These are phyloP conservation scores for Vanessa cardui DNA, from an alignment of 2,888 invertebrate genomes.

Conservation along the genomic window DNA sequence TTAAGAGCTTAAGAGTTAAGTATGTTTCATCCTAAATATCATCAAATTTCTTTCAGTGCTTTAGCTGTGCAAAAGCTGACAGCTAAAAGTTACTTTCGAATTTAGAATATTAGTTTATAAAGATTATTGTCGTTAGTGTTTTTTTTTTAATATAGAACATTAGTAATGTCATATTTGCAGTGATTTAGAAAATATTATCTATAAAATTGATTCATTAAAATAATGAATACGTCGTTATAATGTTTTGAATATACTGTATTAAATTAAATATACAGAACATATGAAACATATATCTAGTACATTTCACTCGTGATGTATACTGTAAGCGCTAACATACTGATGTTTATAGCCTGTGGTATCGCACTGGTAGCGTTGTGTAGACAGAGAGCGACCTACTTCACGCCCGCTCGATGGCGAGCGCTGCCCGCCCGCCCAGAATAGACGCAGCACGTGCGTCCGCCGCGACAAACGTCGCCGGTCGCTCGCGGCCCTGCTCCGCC, in stretches of 20 bases:
- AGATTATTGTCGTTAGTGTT: too few relatives aligned
- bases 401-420: constrained; percentile 66
- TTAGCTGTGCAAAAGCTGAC: too few relatives aligned
- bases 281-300: not conserved
- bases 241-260: not conserved
- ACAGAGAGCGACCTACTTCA: constrained; percentile 73
- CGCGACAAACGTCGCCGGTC: constrained; percentile 64
- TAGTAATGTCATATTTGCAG: too few relatives aligned
- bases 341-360: constrained; percentile 42
- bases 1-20: too few relatives aligned
- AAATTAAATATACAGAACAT: not conserved
- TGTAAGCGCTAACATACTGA: constrained; percentile 13
- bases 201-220: too few relatives aligned
- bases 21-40: too few relatives aligned
- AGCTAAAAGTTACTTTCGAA: too few relatives aligned
- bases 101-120: too few relatives aligned
- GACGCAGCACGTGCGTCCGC: constrained; percentile 80
- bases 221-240: not conserved
- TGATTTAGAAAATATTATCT: too few relatives aligned
- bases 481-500: constrained; percentile 43
- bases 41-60: too few relatives aligned
- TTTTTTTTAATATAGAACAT: too few relatives aligned
- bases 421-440: constrained; percentile 73
- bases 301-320: not conserved
- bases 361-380: constrained; percentile 40